A percentile compares a stretch with the other conserved stretches of the same genome.
phyloP scores from a whole-genome alignment of 2,797 vertebrate species.

The Vespertilio murinus region DNA sequence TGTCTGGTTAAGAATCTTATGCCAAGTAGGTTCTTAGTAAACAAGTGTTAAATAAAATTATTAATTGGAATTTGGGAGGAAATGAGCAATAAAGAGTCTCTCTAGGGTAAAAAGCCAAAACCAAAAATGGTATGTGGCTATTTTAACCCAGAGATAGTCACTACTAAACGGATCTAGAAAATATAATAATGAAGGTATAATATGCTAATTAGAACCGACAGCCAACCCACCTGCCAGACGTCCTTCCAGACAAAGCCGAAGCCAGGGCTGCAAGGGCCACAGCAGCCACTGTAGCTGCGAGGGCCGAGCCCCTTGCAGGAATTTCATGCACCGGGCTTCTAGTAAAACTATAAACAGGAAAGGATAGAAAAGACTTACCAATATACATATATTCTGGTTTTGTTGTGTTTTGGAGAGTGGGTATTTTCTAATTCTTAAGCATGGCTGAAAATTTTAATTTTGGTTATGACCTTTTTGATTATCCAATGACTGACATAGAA shows the following conservation, averaged over 20 bases:
- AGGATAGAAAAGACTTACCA: background rate
- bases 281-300: too few species aligned
- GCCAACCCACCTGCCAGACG: background rate
- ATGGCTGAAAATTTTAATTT: background rate
- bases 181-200: too few species aligned
- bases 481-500: background rate
- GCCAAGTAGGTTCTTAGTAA: background rate
- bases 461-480: background rate
- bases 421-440: background rate
- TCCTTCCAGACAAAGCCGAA: too few species aligned
- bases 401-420: background rate
- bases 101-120: background rate
- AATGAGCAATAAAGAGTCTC: background rate
- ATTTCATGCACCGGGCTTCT: too few species aligned
- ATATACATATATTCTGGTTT: background rate
- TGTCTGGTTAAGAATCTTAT: background rate
- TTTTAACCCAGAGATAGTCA: background rate
- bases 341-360: too few species aligned
- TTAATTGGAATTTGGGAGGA: background rate
- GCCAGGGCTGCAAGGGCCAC: too few species aligned
- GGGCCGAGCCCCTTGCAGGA: too few species aligned
- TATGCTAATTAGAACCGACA: too few species aligned
- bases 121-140: background rate
- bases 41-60: conserved; percentile 3
- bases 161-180: background rate